These are phyloP conservation scores for Bellardia pandia DNA, from an alignment of 2,888 invertebrate genomes.

Conservation along the genomic window DNA sequence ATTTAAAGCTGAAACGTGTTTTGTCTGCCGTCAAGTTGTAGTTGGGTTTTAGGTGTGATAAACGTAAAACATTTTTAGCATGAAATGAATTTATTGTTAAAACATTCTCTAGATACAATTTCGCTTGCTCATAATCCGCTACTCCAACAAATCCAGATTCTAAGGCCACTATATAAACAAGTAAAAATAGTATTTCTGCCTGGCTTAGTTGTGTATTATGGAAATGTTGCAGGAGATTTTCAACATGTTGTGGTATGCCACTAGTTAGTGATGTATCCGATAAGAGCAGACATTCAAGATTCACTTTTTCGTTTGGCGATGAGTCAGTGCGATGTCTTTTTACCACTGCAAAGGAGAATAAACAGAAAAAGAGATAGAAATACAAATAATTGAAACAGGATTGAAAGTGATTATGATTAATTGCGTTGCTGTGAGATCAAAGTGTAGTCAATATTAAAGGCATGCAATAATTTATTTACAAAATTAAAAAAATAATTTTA, in stretches of 20 bases:
- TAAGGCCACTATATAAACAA: constrained; percentile 81
- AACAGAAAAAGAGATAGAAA: constrained; percentile 39
- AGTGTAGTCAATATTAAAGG: constrained; percentile 39
- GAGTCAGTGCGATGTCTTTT: constrained; percentile 40
- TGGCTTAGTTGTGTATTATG: constrained; percentile 56
- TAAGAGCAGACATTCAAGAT: constrained; percentile 74
- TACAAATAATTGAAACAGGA: constrained; percentile 23
- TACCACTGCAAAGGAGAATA: constrained; percentile 57
- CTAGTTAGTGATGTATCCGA: constrained; percentile 78
- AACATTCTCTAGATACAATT: constrained; percentile 63
- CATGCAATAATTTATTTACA: constrained; percentile 42
- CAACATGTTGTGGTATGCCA: constrained; percentile 78
- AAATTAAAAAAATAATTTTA: constrained; percentile 5
- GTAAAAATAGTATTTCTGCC: constrained; percentile 78
- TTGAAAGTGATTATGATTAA: constrained; percentile 25
- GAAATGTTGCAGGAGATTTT: constrained; percentile 76
- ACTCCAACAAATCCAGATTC: constrained; percentile 80
- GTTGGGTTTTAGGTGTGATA: constrained; percentile 52
- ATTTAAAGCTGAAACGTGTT: constrained; percentile 67
- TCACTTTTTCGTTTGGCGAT: constrained; percentile 43
- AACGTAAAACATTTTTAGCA: constrained; percentile 76
- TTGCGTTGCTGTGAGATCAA: constrained; percentile 17
- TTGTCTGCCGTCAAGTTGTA: constrained; percentile 15
- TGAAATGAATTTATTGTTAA: constrained; percentile 77
- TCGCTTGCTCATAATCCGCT: constrained; percentile 70